Conservation (phyloP, 2,797 vertebrate species). For the Coranthus polyacanthus region DNA sequence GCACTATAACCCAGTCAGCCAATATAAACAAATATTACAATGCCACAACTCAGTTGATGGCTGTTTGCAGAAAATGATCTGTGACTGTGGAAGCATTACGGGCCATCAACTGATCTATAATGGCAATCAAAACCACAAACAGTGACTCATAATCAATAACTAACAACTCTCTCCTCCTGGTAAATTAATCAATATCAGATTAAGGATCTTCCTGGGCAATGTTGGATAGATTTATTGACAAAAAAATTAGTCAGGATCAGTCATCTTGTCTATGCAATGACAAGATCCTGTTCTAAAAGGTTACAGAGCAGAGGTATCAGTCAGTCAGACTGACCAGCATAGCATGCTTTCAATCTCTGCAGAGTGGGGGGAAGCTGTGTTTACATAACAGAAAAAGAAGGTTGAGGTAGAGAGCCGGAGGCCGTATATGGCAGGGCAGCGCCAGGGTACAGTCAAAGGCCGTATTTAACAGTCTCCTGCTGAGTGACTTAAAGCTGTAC, state of each 20-base stretch:
- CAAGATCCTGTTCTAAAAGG: constrained; percentile 34
- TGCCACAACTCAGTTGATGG: constrained; percentile 2
- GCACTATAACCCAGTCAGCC: not conserved
- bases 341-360: constrained; percentile 26
- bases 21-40: constrained; percentile 12
- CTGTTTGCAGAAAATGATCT: constrained; percentile 15
- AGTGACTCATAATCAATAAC: constrained; percentile 39
- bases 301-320: constrained; percentile 24
- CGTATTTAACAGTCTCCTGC: constrained; percentile 7
- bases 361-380: constrained; percentile 19
- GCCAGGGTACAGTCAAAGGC: constrained; percentile 15
- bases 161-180: constrained; percentile 10
- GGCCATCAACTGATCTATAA: constrained; percentile 36
- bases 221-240: constrained; percentile 23
- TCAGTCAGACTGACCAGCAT: constrained; percentile 18
- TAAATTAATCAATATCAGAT: constrained; percentile 41
- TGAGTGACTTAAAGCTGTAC: not conserved
- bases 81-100: constrained; percentile 4
- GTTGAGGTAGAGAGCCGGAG: constrained; percentile 29
- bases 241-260: not conserved
- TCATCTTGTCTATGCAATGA: constrained; percentile 22
- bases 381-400: constrained; percentile 36
- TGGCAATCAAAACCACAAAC: constrained; percentile 28
- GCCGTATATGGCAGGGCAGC: not conserved
- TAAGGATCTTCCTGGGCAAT: constrained; percentile 30